Evolutionary conservation across 2,888 invertebrate genomes (phyloP), one percentile per base, ranked within the genome.

Genomic region (Labia minor): DNA sequence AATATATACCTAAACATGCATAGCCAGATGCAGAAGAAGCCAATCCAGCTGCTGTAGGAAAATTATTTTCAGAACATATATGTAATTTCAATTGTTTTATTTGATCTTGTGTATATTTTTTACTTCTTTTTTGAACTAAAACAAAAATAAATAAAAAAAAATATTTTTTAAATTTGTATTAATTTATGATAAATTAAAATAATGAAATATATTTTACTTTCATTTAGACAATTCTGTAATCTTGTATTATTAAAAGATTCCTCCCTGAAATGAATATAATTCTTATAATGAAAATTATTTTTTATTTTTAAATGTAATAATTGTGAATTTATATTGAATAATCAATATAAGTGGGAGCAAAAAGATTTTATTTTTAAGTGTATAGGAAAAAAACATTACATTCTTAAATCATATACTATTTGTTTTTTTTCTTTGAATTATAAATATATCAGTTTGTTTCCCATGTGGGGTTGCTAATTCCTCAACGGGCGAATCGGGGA

Each of bases 21-120:
- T 95, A 98, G 1, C 99, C 99, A 61, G 99, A 96, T 21, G 99
- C 98, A 67, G 97, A 97, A 0, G 97, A 98, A 0, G 99, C 99
- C 64, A 99, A 81, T 0, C 99, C 99, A 67, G 98, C 97, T 1
- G 96, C 96, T 1, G 98, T 98, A 11, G 99, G 99, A 75, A 99
- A 99, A 80, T 98, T 98, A 77, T 99, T 99, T 75, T 87, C 87
- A 0, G 94, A 94, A 75, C 89, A 90, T 72, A 94, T 86, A 72
- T 87, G 89, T 37, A 94, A 75, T 74, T 90, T 88, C 49, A 49
- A 14, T 49, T 49, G 6, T 8, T 49, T 62, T 18, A 37, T 66
- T 37, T 33, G 64, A 19, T 49, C 64, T 26, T 14, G n/a, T 26
- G 14, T 16, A 19, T 61, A 21, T 61, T 62, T 21, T 20, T 33